Evolutionary conservation across 2,888 invertebrate genomes (phyloP), one percentile per base, ranked within the genome.

Genomic region (Tipula lateralis): DNA sequence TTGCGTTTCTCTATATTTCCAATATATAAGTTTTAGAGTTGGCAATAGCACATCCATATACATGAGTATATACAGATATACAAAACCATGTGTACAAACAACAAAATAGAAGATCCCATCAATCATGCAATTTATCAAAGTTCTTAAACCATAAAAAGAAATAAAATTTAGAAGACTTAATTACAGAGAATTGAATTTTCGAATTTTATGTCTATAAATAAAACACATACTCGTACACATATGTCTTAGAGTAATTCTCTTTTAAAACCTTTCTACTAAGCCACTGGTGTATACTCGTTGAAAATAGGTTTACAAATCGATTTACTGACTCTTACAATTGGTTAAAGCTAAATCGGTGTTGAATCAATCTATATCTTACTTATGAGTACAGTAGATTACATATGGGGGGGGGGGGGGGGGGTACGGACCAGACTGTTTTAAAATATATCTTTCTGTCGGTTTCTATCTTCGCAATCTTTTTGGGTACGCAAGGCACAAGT

Each of bases 71-170:
- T 12, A 36, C 12, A 36, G 1, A 36, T 36, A 7, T 36, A 36
- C 9, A 16, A 44, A n/a, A 44, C n/a, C n/a, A n/a, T n/a, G n/a
- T 44, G 16, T 7, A 44, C 44, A 44, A 44, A 44, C n/a, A 44
- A 44, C n/a, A 66, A 24, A 24, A 44, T 44, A 9, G 44, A 16
- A 66, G n/a, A 66, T 24, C 66, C 66, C 66, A 66, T 66, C 66
- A 66, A 66, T 66, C 66, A 66, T 66, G 66, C 66, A 66, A 66
- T 66, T 66, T 66, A 24, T 66, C 66, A 66, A 66, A 44, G 44
- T 44, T 44, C n/a, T 44, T 44, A 3, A 44, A 24, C 19, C 24
- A 66, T 24, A 66, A 66, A 39, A 66, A 66, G 12, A 9, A 44
- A 44, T 19, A 2, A 66, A 66, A 9, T 66, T 9, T 66, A 66